Conservation (phyloP, 2,797 vertebrate species). For the Lagodon rhomboides region DNA sequence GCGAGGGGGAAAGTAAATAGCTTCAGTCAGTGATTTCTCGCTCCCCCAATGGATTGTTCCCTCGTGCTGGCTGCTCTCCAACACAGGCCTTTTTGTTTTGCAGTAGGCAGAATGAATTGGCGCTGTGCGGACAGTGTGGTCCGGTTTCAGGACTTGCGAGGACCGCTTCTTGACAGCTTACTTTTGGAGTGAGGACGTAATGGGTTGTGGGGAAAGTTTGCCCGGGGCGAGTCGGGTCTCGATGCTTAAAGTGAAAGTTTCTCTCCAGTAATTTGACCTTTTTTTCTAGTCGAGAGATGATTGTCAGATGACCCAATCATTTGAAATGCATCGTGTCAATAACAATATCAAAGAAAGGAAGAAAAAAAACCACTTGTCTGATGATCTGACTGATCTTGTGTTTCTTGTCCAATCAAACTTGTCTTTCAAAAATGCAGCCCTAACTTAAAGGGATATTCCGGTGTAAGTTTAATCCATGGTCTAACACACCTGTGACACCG, state of each 20-base stretch:
- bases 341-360: no score
- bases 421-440: not conserved
- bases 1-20: slow-evolving; percentile 72
- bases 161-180: slow-evolving; percentile 19
- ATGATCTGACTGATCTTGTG: not conserved
- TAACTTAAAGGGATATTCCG: no score
- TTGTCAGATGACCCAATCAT: no score
- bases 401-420: not conserved
- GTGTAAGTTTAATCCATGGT: no score
- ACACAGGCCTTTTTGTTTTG: slow-evolving; percentile 67
- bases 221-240: no score
- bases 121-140: slow-evolving; percentile 39
- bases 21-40: slow-evolving; percentile 79
- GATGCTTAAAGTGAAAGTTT: no score
- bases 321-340: no score
- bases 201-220: not conserved
- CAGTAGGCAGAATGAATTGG: slow-evolving; percentile 61
- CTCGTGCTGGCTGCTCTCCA: slow-evolving; percentile 67
- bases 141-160: slow-evolving; percentile 27
- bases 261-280: no score
- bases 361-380: no score
- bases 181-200: not conserved
- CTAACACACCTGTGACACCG: no score
- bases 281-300: no score
- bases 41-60: slow-evolving; percentile 73